phyloP scores from a whole-genome alignment of 2,797 vertebrate species.

The Phyllotis vaccarum region DNA sequence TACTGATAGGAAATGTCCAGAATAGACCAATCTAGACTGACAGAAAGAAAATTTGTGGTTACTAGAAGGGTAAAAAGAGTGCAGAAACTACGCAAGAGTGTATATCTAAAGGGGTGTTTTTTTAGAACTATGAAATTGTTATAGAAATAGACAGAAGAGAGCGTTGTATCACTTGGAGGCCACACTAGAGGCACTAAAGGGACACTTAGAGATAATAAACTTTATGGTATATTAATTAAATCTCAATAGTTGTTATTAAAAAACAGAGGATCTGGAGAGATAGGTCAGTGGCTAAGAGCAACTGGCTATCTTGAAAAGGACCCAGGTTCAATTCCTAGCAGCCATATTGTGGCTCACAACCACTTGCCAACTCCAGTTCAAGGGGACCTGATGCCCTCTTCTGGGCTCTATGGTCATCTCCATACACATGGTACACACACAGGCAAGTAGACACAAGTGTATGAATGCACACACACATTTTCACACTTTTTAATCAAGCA shows the following conservation, averaged over 20 bases:
- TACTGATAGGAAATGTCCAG: neutral
- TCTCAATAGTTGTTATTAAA: constrained; percentile 4
- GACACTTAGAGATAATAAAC: neutral
- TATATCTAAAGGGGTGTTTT: neutral
- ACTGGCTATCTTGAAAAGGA: neutral
- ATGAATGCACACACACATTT: rapidly evolving
- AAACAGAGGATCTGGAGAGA: neutral
- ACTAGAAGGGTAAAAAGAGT: no score
- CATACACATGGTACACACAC: neutral
- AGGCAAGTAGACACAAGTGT: neutral
- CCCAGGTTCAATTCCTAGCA: neutral
- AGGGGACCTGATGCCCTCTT: neutral
- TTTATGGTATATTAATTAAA: neutral
- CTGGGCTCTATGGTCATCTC: neutral
- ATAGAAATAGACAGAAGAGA: neutral
- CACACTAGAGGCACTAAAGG: neutral
- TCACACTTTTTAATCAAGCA: neutral
- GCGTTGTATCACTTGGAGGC: neutral
- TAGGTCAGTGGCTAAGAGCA: neutral
- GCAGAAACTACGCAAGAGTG: neutral
- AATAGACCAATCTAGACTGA: neutral
- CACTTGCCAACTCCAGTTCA: neutral
- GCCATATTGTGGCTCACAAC: neutral
- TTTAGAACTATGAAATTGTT: neutral
- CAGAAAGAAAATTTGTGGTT: neutral